Base-by-base conservation (phyloP, 2,113 vertebrate species). In the Atractosteus spatula region DNA sequence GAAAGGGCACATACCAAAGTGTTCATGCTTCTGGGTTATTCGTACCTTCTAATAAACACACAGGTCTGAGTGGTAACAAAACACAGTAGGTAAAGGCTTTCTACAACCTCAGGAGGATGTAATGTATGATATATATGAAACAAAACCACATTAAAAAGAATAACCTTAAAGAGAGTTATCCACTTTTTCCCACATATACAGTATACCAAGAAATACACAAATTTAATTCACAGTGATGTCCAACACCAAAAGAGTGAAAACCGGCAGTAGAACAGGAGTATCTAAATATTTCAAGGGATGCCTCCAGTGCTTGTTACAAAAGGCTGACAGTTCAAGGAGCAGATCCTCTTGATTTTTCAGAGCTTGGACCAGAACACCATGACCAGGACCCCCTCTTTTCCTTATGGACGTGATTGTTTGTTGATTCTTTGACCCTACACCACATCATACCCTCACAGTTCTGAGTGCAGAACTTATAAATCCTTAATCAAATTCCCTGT, bases 231-330 rank as follows among this genome's bases (percentile, higher is more conserved):
- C 57, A 59, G 14, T 4, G 14, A 3, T 13, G 13, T 59, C 57
- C n/a, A 13, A 51, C n/a, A 59, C 57, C 12, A 59, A 16, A 59
- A 59, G 57, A 13, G 3, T 5, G 57, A 59, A 59, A 59, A 13
- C 12, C 57, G 14, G 14, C 57, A 59, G 14, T 59, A n/a, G n/a
- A 59, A 59, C 57, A 14, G 3, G 14, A 59, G 57, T 13, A 13
- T 59, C 5, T 59, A 59, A 59, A 59, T 59, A 59, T 59, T 59
- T 59, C 57, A 59, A 16, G 57, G 57, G 57, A 11, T 59, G 57
- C 12, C 12, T 59, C 13, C 12, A 16, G 57, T 59, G 57, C 57
- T 59, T 59, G 57, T 59, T 59, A 59, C n/a, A 59, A 59, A 6
- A 59, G 57, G 5, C 57, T 59, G 57, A 59, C 57, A 59, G 57